Conservation (phyloP, 2,113 vertebrate species). For the Myotis yumanensis region DNA sequence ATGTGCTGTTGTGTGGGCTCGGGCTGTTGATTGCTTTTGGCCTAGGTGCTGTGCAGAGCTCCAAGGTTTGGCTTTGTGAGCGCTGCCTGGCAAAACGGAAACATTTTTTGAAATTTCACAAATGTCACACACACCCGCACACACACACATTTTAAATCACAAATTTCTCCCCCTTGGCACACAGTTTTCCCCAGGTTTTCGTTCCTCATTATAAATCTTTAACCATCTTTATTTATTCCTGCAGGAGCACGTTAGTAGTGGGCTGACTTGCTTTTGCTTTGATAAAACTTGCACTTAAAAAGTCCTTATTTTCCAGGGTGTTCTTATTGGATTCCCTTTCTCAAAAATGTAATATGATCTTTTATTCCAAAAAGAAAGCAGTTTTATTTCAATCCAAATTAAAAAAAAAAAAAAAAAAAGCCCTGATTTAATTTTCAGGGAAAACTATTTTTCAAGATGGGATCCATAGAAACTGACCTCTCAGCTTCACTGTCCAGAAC, state of each 20-base stretch:
- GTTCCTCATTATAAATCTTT: conserved; percentile 61
- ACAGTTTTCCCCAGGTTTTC: conserved; percentile 46
- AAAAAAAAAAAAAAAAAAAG: conserved; percentile 9
- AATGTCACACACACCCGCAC: conserved; percentile 72
- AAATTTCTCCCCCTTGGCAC: conserved; percentile 72
- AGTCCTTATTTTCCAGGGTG: neutral
- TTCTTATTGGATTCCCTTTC: neutral
- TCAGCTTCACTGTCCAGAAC: neutral
- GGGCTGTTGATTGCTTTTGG: conserved; percentile 78
- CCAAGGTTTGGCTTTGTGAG: conserved; percentile 74
- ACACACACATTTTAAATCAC: conserved; percentile 71
- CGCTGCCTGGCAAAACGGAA: conserved; percentile 75
- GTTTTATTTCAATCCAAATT: conserved; percentile 55
- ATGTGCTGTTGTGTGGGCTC: conserved; percentile 73
- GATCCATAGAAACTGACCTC: neutral
- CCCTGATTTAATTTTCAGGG: conserved; percentile 16
- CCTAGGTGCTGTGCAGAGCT: conserved; percentile 74
- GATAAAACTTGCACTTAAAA: conserved; percentile 47
- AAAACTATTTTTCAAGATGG: conserved; percentile 53
- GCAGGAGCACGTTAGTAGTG: neutral
- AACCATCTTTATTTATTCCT: conserved; percentile 45
- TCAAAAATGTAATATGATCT: conserved; percentile 27
- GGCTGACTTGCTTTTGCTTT: conserved; percentile 31
- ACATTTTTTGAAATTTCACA: conserved; percentile 80
- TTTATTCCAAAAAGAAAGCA: conserved; percentile 52